These are phyloP conservation scores for Sipha maydis DNA, from an alignment of 2,888 invertebrate species.

Conservation along the genomic window DNA sequence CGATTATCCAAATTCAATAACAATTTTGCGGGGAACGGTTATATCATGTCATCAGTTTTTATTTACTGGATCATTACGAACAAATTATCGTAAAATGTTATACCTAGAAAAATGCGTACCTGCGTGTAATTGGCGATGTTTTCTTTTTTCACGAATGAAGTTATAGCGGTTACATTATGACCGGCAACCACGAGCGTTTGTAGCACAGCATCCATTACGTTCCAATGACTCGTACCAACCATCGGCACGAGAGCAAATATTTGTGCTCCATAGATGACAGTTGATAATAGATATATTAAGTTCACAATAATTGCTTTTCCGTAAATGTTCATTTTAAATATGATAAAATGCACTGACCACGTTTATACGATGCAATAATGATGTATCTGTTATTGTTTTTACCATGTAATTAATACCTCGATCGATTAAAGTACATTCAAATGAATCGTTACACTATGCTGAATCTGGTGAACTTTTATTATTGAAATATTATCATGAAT, in stretches of 20 bases:
- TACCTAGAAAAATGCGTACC: neutral
- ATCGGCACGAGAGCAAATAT: slow-evolving; percentile 34
- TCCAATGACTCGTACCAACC: slow-evolving; percentile 65
- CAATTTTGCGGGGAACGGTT: too few species aligned
- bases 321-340: neutral
- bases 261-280: slow-evolving; percentile 11
- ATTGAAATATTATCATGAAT: too few species aligned
- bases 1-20: too few species aligned
- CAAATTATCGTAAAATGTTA: too few species aligned
- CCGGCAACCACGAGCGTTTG: slow-evolving; percentile 65
- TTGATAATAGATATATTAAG: neutral
- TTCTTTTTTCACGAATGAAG: slow-evolving; percentile 62
- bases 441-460: too few species aligned
- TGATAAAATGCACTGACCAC: too few species aligned
- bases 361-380: too few species aligned
- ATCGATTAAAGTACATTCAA: too few species aligned
- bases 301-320: neutral
- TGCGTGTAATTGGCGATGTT: slow-evolving; percentile 36
- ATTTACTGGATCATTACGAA: too few species aligned
- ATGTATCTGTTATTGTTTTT: too few species aligned
- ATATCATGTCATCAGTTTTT: neutral
- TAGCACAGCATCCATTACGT: slow-evolving; percentile 65
- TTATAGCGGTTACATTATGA: slow-evolving; percentile 65
- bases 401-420: too few species aligned
- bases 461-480: too few species aligned